Conservation (phyloP, 2,888 invertebrate genomes). For the Patella depressa region DNA sequence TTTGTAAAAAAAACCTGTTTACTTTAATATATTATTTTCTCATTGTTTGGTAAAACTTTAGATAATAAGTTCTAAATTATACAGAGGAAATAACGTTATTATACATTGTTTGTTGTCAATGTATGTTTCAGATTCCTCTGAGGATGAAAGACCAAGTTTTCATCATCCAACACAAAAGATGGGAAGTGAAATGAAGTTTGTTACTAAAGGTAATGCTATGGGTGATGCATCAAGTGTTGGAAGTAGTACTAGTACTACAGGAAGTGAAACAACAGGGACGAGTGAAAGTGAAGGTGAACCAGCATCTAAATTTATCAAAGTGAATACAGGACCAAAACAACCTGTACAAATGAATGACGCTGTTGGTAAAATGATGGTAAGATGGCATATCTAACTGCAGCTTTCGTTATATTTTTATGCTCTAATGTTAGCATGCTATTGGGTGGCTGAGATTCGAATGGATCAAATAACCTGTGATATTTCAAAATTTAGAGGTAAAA, state of each 20-base stretch:
- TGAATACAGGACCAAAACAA: background rate
- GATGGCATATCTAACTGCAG: background rate
- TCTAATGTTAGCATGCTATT: background rate
- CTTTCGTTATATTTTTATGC: background rate
- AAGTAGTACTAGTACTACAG: constrained; percentile 11
- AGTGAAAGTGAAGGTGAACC: constrained; percentile 14
- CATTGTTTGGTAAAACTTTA: too few relatives aligned
- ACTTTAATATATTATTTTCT: too few relatives aligned
- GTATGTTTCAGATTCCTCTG: constrained; percentile 4
- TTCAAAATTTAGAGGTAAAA: too few relatives aligned
- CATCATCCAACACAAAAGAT: constrained; percentile 1
- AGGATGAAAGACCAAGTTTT: constrained; percentile 37
- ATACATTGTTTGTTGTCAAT: too few relatives aligned
- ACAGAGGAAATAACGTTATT: too few relatives aligned
- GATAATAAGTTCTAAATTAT: too few relatives aligned
- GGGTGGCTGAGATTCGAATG: too few relatives aligned
- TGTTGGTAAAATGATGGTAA: constrained; percentile 41
- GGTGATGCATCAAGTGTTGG: constrained; percentile 15
- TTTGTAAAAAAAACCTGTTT: too few relatives aligned
- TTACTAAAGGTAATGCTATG: too few relatives aligned
- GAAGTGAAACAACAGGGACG: constrained; percentile 10
- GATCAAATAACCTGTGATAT: too few relatives aligned
- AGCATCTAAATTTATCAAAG: constrained; percentile 31
- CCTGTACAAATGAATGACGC: constrained; percentile 26
- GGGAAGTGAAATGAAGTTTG: too few relatives aligned